Percentiles rank a stretch among this genome's conserved stretches.
phyloP scores from a whole-genome alignment of 2,888 invertebrate genomes.

The Drosophila nr. medialis region DNA sequence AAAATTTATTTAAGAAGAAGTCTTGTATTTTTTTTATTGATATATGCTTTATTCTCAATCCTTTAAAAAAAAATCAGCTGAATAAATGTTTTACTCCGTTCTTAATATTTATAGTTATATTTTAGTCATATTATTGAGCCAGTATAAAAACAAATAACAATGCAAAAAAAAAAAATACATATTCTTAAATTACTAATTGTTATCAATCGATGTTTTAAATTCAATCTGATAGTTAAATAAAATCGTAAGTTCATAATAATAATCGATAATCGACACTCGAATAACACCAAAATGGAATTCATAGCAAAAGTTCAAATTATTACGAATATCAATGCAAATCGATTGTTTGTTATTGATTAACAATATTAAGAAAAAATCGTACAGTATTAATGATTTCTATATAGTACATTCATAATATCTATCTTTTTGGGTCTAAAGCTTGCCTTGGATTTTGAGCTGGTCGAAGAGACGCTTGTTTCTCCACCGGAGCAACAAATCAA shows the following conservation, averaged over 20 bases:
- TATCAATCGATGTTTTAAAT: conserved; percentile 19
- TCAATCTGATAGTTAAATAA: conserved; percentile 42
- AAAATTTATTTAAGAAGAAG: neutral
- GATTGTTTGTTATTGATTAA: conserved; percentile 23
- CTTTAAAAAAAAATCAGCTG: neutral
- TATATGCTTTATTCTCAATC: conserved; percentile 1
- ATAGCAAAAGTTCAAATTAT: conserved; percentile 39
- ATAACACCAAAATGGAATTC: conserved; percentile 47
- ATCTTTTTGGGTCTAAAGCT: conserved; percentile 42
- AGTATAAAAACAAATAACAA: conserved; percentile 78
- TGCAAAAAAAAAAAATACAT: conserved; percentile 55
- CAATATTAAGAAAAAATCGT: conserved; percentile 36
- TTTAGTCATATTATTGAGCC: conserved; percentile 66
- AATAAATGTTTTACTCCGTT: neutral
- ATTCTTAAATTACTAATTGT: conserved; percentile 56
- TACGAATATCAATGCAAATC: conserved; percentile 27
- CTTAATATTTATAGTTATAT: conserved; percentile 47
- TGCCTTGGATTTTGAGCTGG: conserved; percentile 38
- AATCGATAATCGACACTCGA: conserved; percentile 36
- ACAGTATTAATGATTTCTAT: conserved; percentile 22
- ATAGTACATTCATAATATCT: conserved; percentile 51
- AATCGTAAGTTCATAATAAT: conserved; percentile 40
- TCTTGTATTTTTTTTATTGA: neutral
- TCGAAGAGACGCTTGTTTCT: conserved; percentile 6
- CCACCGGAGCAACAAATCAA: conserved; percentile 19